A percentile compares a stretch with the other conserved stretches of the same genome.
Conservation (phyloP, 1,140 invertebrate genomes). For the Trissolcus basalis region DNA sequence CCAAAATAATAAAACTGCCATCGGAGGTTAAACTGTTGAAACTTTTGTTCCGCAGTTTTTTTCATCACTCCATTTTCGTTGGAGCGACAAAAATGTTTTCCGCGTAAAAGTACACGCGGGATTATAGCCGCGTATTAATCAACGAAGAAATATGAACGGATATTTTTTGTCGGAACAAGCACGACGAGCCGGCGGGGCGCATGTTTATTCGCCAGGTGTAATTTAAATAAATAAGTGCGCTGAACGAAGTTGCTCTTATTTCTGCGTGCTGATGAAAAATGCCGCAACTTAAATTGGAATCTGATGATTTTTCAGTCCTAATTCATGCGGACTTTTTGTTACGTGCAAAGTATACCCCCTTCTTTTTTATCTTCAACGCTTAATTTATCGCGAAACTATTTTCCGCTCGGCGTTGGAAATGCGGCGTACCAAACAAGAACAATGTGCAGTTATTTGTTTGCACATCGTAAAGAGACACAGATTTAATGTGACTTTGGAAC, state of each 20-base stretch:
- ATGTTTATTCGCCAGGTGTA: slow-evolving; percentile 7
- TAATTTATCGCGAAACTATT: slow-evolving; percentile 31
- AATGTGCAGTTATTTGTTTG: slow-evolving; percentile 47
- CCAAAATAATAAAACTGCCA: too few species aligned
- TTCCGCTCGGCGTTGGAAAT: slow-evolving; percentile 9
- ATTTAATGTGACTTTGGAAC: slow-evolving; percentile 47
- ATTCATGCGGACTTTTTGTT: slow-evolving; percentile 20
- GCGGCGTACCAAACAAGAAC: slow-evolving; percentile 23
- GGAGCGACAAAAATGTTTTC: too few species aligned
- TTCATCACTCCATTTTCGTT: too few species aligned
- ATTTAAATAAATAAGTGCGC: slow-evolving; percentile 17
- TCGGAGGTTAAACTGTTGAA: too few species aligned
- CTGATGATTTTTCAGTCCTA: slow-evolving; percentile 7
- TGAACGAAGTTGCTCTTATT: neutral
- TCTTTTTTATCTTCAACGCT: slow-evolving; percentile 11
- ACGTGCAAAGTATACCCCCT: slow-evolving; percentile 8
- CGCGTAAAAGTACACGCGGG: too few species aligned
- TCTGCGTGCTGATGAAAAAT: slow-evolving; percentile 19
- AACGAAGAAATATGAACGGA: too few species aligned
- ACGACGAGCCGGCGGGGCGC: neutral
- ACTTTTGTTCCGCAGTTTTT: too few species aligned
- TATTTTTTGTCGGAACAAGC: too few species aligned
- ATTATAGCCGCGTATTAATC: too few species aligned
- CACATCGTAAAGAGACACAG: slow-evolving; percentile 35
- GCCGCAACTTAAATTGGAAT: slow-evolving; percentile 35